These are phyloP conservation scores for Cosmia pyralina DNA, from an alignment of 2,888 invertebrate genomes.

Conservation along the genomic window DNA sequence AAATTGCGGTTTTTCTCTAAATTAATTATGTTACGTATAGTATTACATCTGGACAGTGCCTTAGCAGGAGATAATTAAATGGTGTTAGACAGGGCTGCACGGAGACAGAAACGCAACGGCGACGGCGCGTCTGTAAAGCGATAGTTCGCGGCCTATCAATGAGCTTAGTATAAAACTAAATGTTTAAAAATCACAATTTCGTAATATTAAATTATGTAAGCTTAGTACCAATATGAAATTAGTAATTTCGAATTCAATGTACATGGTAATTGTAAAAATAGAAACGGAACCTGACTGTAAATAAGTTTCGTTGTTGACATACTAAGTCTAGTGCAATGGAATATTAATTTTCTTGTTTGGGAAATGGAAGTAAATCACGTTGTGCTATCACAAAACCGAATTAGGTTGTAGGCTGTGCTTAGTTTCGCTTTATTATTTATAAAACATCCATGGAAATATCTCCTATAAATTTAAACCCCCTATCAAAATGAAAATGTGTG, in stretches of 20 bases:
- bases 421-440: slow-evolving; percentile 53
- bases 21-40: slow-evolving; percentile 36
- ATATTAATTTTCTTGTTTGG: slow-evolving; percentile 19
- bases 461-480: slow-evolving; percentile 12
- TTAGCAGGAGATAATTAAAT: slow-evolving; percentile 49
- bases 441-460: slow-evolving; percentile 27
- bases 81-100: slow-evolving; percentile 45
- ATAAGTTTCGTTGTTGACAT: slow-evolving; percentile 20
- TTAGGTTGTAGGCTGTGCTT: slow-evolving; percentile 63
- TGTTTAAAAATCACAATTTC: slow-evolving; percentile 60
- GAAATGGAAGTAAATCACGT: slow-evolving; percentile 32
- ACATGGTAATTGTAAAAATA: slow-evolving; percentile 50
- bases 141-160: slow-evolving; percentile 60
- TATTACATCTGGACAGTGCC: slow-evolving; percentile 62
- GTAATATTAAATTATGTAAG: slow-evolving; percentile 53
- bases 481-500: slow-evolving; percentile 40
- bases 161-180: slow-evolving; percentile 65
- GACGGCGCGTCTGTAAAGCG: slow-evolving; percentile 27
- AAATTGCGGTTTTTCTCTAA: slow-evolving; percentile 19
- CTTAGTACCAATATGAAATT: slow-evolving; percentile 63
- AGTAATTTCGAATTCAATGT: slow-evolving; percentile 53
- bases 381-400: slow-evolving; percentile 51
- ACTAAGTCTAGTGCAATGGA: slow-evolving; percentile 31
- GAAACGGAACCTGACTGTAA: slow-evolving; percentile 34
- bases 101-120: slow-evolving; percentile 11